A percentile compares a stretch with the other conserved stretches of the same genome.
Conservation (phyloP, 2,113 vertebrate genomes). For the Microcebus tavaratra region DNA sequence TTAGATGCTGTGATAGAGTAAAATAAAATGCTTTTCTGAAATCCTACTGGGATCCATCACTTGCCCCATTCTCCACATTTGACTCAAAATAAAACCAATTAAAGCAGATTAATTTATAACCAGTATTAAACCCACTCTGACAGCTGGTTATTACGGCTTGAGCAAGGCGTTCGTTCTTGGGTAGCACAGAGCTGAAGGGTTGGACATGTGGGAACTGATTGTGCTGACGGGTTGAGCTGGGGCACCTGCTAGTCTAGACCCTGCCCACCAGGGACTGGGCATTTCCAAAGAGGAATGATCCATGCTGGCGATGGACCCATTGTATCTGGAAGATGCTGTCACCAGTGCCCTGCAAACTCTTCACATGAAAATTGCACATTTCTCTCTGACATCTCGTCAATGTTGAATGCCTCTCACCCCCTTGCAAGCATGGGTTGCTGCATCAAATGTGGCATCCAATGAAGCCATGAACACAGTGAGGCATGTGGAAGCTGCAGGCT, state of each 20-base stretch:
- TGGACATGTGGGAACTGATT: rapidly evolving
- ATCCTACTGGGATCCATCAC: conserved; percentile 20
- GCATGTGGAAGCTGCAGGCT: not conserved
- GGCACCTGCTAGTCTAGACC: not conserved
- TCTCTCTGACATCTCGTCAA: not conserved
- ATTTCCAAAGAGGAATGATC: not conserved
- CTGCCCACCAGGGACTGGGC: not conserved
- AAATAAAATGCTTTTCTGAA: conserved; percentile 60
- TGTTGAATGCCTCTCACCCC: not conserved
- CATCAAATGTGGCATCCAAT: not conserved
- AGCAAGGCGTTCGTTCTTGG: not conserved
- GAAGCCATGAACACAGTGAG: not conserved
- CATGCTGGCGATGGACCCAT: not conserved
- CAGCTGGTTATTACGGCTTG: conserved; percentile 28
- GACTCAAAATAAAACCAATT: conserved; percentile 68
- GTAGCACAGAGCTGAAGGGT: not conserved
- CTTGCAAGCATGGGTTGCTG: not conserved
- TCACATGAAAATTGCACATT: not conserved
- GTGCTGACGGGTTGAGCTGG: not conserved
- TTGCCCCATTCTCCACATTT: not conserved
- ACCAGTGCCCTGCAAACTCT: not conserved
- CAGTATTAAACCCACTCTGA: not conserved
- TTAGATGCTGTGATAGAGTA: not conserved
- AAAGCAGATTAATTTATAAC: conserved; percentile 74
- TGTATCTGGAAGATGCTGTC: not conserved